Evolutionary conservation across 2,888 invertebrate species (phyloP).

Genomic region (Terebella lapidaria): DNA sequence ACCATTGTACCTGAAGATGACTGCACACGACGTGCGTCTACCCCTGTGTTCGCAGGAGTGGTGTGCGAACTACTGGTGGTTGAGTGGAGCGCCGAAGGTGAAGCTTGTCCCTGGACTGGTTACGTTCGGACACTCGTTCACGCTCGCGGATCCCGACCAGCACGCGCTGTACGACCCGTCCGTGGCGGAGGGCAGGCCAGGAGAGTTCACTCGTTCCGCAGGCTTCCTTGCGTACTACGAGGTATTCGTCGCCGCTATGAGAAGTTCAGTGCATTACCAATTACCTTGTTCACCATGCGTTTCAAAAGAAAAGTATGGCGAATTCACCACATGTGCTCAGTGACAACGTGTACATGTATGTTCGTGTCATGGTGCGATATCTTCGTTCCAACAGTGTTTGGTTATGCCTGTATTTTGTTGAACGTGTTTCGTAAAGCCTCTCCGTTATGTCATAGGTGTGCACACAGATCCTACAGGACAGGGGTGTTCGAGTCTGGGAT

Average conservation of each 20-base stretch:
- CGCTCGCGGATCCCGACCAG: neutral
- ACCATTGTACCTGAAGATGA: neutral
- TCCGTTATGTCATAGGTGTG: no score
- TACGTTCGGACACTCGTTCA: neutral
- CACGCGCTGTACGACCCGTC: neutral
- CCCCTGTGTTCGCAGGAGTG: slow-evolving; percentile 10
- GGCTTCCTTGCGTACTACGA: neutral
- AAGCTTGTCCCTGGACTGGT: neutral
- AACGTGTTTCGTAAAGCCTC: no score
- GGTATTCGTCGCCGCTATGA: no score
- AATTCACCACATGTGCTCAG: no score
- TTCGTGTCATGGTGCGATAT: no score
- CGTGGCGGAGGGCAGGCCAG: neutral
- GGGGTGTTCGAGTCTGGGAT: no score
- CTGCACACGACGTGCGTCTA: neutral
- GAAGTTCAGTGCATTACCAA: neutral
- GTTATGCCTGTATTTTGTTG: no score
- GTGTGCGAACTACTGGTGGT: neutral
- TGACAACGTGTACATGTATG: no score
- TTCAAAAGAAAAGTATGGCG: slow-evolving; percentile 1
- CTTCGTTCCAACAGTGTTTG: no score
- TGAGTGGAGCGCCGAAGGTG: neutral
- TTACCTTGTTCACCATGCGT: slow-evolving; percentile 1
- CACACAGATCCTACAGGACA: no score
- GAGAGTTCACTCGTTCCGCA: neutral